Percentiles rank a stretch among this genome's conserved stretches.
phyloP scores from a whole-genome alignment of 2,113 vertebrate species.

The Podarcis raffonei region DNA sequence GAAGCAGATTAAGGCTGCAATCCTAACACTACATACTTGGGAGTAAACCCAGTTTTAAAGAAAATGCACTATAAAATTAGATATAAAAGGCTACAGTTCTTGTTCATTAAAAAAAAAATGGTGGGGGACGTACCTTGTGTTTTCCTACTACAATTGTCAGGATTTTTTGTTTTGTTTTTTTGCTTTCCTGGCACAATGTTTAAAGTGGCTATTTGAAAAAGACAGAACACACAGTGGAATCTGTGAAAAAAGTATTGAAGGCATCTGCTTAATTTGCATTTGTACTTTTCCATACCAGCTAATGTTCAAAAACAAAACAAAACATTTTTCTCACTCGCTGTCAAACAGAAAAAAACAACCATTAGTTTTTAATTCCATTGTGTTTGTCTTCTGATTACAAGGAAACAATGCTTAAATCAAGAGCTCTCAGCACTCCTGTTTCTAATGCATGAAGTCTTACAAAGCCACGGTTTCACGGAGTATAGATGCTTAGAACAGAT shows the following conservation, averaged over 20 bases:
- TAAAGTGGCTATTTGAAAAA: slow-evolving; percentile 38
- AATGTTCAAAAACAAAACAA: slow-evolving; percentile 53
- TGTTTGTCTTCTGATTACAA: slow-evolving; percentile 57
- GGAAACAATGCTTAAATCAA: slow-evolving; percentile 44
- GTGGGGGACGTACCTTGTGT: background rate
- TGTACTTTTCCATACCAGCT: slow-evolving; percentile 32
- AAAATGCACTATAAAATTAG: background rate
- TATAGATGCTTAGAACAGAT: slow-evolving; percentile 51
- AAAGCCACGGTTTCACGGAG: slow-evolving; percentile 59
- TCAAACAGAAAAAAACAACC: background rate
- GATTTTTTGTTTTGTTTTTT: background rate
- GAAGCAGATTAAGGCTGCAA: no score
- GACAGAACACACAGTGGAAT: slow-evolving; percentile 17
- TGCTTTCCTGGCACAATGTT: background rate
- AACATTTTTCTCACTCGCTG: slow-evolving; percentile 34
- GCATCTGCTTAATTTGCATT: slow-evolving; percentile 60
- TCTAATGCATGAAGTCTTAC: slow-evolving; percentile 30
- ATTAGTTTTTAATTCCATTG: slow-evolving; percentile 41
- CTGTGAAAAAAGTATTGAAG: slow-evolving; percentile 32
- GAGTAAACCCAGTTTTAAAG: background rate
- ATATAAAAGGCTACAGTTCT: background rate
- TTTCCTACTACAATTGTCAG: background rate
- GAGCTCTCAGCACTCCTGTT: slow-evolving; percentile 1
- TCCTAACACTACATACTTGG: no score
- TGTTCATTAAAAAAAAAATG: slow-evolving; percentile 13